Base-by-base conservation (phyloP, 2,888 invertebrate species). In the Napeogenes inachia region DNA sequence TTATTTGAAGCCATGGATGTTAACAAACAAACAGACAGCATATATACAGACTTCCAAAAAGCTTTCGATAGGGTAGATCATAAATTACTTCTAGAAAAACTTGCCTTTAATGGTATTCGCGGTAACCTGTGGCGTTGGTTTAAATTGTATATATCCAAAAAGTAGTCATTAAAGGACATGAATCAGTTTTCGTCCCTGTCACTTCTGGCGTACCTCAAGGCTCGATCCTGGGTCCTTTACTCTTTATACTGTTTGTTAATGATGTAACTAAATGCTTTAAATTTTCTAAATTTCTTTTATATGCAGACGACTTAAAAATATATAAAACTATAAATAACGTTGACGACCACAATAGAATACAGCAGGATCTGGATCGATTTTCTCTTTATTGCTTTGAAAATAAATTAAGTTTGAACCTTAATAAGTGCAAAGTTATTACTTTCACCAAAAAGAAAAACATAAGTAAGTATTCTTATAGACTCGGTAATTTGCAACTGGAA, bases 371-470 rank as follows among this genome's bases (percentile, higher is more conserved):
- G 12, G 12, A 45, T 12, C 6, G 45, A 45, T 45, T 45, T 12
- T 10, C 45, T 12, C 8, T 12, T 12, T 45, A 45, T 12, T 45
- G 45, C 45, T 45, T 10, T 45, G 45, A 45, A 45, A 45, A 45
- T 45, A 45, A 45, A 45, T 45, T 45, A 12, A 12, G 12, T 6
- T 12, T 45, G 6, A 45, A 12, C 12, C 33, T 54, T 13, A 32
- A 32, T 21, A 54, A 54, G 30, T 54, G 54, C 32, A 54, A 54
- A 54, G 4, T 13, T 32, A 21, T 54, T 21, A 54, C 30, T 32
- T 54, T 54, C 32, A 54, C 30, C 32, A 54, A 54, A 30, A 54
- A 54, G 33, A 54, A 33, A 33, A 33, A 33, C 32, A 33, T 54
- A 33, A 54, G 54, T 33, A 33, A 4, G 35, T 32, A 33, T 10